Base-by-base conservation (phyloP, 2,797 vertebrate species). In the Podargus strigoides region DNA sequence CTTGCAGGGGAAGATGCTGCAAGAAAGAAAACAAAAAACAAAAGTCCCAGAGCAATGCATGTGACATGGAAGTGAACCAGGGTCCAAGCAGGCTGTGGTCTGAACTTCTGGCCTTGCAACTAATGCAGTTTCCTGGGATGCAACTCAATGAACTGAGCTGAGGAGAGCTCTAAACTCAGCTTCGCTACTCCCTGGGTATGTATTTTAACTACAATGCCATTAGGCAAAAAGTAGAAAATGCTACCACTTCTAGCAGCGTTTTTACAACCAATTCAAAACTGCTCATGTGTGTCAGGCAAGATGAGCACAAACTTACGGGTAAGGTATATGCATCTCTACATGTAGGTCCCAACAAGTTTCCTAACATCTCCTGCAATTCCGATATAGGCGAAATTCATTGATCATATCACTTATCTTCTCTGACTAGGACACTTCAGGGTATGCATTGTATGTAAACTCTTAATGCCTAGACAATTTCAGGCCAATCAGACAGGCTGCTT, bases 211-310 rank as follows among this genome's bases (percentile, higher is more conserved):
- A 2, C 63, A 76, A 24, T 2, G 14, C 56, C 60, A 41, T 19
- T 3, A 74, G 17, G 26, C 13, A 88, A 86, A 80, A 84, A 66
- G 42, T 3, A 91, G 44, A 60, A 90, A 58, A 18, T 30, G 26
- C 47, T 52, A 66, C 12, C 23, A 42, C n/a, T 55, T 66, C 36
- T 12, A 58, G 20, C 3, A 23, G 18, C 13, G 24, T 36, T 83
- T 49, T 56, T 52, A 46, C 46, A 78, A 58, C 12, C 47, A n/a
- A 12, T 62, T 81, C 36, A 30, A 55, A 85, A 73, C 18, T 3
- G 2, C 0, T 58, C 32, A 32, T 0, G 1, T 2, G 12, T 27
- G 18, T 36, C 37, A 53, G 17, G 55, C 37, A 80, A 49, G 22
- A 67, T 24, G 26, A 87, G 56, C 52, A 80, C 19, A 74, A 53